phyloP scores from a whole-genome alignment of 2,113 vertebrate genomes.

The Protobothrops mucrosquamatus region DNA sequence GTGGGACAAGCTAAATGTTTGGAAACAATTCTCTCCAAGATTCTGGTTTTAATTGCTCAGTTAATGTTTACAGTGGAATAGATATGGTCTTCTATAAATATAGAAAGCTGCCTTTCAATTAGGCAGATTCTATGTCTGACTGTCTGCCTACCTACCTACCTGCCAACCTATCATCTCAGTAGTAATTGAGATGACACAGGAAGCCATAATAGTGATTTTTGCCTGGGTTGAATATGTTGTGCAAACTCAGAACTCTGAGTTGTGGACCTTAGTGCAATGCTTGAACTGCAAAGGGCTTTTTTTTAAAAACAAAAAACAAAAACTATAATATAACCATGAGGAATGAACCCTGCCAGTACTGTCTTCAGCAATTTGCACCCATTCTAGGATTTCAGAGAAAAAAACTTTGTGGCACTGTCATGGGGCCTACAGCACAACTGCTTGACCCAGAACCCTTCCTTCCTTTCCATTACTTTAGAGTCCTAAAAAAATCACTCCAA shows the following conservation, averaged over 20 bases:
- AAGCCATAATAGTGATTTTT: background rate
- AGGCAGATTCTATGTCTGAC: background rate
- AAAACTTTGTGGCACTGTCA: background rate
- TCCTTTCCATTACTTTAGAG: background rate
- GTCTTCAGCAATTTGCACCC: background rate
- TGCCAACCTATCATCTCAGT: background rate
- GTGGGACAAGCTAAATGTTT: background rate
- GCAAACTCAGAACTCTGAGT: background rate
- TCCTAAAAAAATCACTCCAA: background rate
- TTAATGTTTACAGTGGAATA: background rate
- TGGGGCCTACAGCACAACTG: background rate
- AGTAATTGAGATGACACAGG: background rate
- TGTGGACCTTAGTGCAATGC: background rate
- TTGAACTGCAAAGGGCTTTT: background rate
- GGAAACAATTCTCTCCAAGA: background rate
- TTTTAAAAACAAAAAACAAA: background rate
- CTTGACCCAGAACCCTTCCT: background rate
- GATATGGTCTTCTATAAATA: background rate
- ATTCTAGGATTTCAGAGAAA: background rate
- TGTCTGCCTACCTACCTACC: background rate
- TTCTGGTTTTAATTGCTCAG: background rate
- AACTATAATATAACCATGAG: background rate
- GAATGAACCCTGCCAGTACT: background rate
- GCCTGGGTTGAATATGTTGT: background rate
- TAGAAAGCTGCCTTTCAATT: background rate